Evolutionary conservation across 2,113 vertebrate species (phyloP).

Genomic region (Epinephelus cyanopodus): DNA sequence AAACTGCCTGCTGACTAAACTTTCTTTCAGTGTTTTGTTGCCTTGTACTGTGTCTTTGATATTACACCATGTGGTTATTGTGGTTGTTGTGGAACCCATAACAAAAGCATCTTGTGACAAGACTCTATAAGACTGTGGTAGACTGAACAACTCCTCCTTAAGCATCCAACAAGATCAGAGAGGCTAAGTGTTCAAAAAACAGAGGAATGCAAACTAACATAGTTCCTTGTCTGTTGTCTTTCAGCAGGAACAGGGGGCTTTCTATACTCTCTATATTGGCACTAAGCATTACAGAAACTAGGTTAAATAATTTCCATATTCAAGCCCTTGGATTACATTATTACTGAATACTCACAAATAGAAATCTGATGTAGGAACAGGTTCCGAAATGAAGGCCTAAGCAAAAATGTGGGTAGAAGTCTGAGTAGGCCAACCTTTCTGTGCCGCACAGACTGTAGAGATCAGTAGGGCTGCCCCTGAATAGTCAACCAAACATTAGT

Average conservation of each 20-base stretch:
- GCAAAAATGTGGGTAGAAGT: no score
- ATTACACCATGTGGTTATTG: constrained; percentile 8
- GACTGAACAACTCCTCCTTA: not conserved
- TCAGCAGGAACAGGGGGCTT: no score
- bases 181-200: not conserved
- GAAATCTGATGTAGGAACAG: no score
- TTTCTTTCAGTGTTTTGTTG: not conserved
- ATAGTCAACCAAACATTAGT: no score
- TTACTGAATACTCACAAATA: no score
- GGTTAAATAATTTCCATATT: no score
- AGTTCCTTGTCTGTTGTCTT: not conserved
- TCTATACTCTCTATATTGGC: not conserved
- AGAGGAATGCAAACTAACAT: not conserved
- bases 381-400: no score
- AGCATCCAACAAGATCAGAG: constrained; percentile 14
- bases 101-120: constrained; percentile 24
- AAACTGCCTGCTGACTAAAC: constrained; percentile 28
- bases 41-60: constrained; percentile 15
- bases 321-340: no score
- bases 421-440: no score
- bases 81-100: not conserved
- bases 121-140: not conserved
- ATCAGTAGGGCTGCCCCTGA: no score
- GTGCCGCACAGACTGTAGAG: no score
- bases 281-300: no score